Evolutionary conservation across 2,888 invertebrate genomes (phyloP), one percentile per base, ranked within the genome.

Genomic region (Diadromus collaris): DNA sequence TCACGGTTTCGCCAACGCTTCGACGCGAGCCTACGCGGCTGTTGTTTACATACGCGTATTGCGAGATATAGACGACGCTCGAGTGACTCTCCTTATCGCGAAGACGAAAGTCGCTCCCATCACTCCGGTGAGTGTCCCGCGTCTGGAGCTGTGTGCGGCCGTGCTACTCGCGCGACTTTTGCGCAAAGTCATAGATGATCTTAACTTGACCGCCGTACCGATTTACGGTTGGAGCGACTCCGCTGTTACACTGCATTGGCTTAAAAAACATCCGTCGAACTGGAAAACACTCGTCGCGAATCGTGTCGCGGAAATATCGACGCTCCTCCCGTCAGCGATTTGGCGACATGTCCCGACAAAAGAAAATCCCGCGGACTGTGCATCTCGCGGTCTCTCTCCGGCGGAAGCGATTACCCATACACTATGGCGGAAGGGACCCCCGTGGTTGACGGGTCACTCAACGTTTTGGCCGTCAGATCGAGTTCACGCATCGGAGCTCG

Each of bases 371-470:
- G 51, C 21, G 2, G 51, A 51, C 21, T 51, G 19, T 5, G 51
- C 51, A 7, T 51, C 51, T 4, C 51, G 21, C 7, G 51, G 51
- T 21, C 19, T 51, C 3, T 6, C 9, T 6, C 19, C 51, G 6
- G 3, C 3, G 21, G 51, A 51, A 51, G 19, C 21, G 4, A 51
- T 51, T 21, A 51, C 6, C 6, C 21, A n/a, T 19, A 3, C 6
- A 19, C 21, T 51, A 5, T 51, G 51, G 51, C 21, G 51, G 19
- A 6, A 21, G 3, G 51, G 51, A 19, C 51, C 56, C 58, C 81
- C 65, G 41, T 84, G 82, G 0, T 24, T 41, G 3, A 86, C 86
- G 24, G 82, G 84, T 13, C 77, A 60, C 16, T 61, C 54, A n/a
- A 41, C 61, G 24, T 83, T 58, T 70, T 68, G 84, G 10, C 67